These are phyloP conservation scores for Agriopis leucophaearia DNA, from an alignment of 2,888 invertebrate species.

Conservation along the genomic window DNA sequence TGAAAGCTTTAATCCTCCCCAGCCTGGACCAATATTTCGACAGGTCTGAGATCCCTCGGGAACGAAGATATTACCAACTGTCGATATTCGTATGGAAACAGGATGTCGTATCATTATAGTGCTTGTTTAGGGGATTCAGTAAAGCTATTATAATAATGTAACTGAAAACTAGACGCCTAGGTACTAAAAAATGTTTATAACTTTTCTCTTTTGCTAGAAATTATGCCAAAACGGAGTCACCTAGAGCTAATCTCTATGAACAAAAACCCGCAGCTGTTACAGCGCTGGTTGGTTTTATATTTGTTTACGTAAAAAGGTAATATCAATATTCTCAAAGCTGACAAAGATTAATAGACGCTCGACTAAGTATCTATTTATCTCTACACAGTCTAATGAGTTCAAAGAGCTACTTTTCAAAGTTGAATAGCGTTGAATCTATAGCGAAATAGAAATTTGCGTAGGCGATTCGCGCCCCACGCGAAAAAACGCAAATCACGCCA, in stretches of 20 bases:
- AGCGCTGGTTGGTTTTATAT: neutral
- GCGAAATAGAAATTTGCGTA: constrained; percentile 10
- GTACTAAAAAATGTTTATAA: neutral
- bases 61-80: constrained; percentile 26
- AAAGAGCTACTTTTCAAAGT: constrained; percentile 19
- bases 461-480: constrained; percentile 15
- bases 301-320: neutral
- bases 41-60: constrained; percentile 19
- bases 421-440: constrained; percentile 9
- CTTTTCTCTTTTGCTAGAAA: neutral
- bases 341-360: constrained; percentile 8
- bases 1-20: constrained; percentile 33
- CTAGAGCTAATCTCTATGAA: neutral
- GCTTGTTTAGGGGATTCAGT: neutral
- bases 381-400: constrained; percentile 9
- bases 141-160: neutral
- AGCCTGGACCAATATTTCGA: constrained; percentile 29
- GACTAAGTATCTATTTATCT: constrained; percentile 3
- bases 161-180: too few relatives aligned
- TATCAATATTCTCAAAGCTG: neutral
- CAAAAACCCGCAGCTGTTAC: neutral
- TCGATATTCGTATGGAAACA: constrained; percentile 24
- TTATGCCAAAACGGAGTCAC: neutral
- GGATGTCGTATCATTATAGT: neutral
- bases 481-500: constrained; percentile 15